Evolutionary conservation across 2,113 vertebrate species (phyloP).

Genomic region (Paradisaea rubra): DNA sequence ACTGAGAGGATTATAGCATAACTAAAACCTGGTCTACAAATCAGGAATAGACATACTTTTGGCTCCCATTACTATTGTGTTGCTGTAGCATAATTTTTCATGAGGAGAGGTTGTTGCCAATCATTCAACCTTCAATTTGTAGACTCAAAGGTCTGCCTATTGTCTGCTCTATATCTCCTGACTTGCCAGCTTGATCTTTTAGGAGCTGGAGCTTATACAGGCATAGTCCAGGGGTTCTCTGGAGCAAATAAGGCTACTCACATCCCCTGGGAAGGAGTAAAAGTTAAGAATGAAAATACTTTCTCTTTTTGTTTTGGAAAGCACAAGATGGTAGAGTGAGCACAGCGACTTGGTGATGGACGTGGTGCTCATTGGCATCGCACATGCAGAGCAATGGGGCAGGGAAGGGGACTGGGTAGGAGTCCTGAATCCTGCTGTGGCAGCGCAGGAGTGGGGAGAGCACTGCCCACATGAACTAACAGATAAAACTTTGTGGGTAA

Average conservation of each 20-base stretch:
- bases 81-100: slow-evolving; percentile 58
- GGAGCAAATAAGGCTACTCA: background rate
- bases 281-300: background rate
- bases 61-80: slow-evolving; percentile 51
- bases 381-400: fast-evolving
- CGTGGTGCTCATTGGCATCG: background rate
- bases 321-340: background rate
- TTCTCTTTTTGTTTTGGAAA: background rate
- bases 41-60: slow-evolving; percentile 61
- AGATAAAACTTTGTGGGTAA: background rate
- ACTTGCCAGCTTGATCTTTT: background rate
- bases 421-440: background rate
- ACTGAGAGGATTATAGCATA: slow-evolving; percentile 60
- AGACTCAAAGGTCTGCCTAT: slow-evolving; percentile 23
- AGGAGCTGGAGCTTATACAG: background rate
- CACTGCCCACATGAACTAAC: background rate
- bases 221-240: background rate
- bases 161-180: background rate
- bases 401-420: background rate
- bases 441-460: fast-evolving
- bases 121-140: slow-evolving; percentile 24
- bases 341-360: fast-evolving
- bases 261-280: background rate
- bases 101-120: slow-evolving; percentile 29
- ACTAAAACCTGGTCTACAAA: slow-evolving; percentile 62